A percentile compares a stretch with the other conserved stretches of the same genome.
Evolutionary conservation across 1,140 invertebrate genomes (phyloP).

Genomic region (Saccostrea echinata): DNA sequence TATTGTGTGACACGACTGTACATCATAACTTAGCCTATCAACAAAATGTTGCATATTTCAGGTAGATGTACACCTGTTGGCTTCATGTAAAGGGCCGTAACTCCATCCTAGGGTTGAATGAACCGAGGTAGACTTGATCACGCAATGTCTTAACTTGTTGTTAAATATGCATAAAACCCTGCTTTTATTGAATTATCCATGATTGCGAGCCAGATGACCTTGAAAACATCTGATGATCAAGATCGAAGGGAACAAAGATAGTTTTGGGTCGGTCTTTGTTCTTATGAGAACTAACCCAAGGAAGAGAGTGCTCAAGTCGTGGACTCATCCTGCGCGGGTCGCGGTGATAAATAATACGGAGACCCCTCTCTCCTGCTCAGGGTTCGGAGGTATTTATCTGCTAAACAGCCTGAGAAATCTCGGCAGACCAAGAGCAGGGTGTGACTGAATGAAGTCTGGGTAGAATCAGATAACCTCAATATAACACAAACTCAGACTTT

Average conservation of each 20-base stretch:
- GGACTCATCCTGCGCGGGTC: background rate
- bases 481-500: too few species aligned
- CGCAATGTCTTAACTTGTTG: constrained; percentile 15
- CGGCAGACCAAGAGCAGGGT: background rate
- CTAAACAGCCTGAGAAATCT: background rate
- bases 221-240: constrained; percentile 8
- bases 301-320: background rate
- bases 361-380: background rate
- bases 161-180: constrained; percentile 24
- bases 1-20: background rate
- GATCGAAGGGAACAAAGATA: background rate
- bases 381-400: background rate
- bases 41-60: constrained; percentile 6
- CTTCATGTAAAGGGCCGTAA: constrained; percentile 8
- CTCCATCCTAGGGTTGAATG: background rate
- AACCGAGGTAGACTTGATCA: background rate
- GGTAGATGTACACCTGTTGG: constrained; percentile 12
- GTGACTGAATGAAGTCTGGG: background rate
- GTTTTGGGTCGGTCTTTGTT: background rate
- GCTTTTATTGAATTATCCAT: constrained; percentile 6
- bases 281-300: background rate
- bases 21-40: background rate
- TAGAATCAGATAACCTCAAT: too few species aligned
- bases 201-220: background rate
- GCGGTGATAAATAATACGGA: background rate